Evolutionary conservation across 2,797 vertebrate species (phyloP).

Genomic region (Pseudopleuronectes americanus): DNA sequence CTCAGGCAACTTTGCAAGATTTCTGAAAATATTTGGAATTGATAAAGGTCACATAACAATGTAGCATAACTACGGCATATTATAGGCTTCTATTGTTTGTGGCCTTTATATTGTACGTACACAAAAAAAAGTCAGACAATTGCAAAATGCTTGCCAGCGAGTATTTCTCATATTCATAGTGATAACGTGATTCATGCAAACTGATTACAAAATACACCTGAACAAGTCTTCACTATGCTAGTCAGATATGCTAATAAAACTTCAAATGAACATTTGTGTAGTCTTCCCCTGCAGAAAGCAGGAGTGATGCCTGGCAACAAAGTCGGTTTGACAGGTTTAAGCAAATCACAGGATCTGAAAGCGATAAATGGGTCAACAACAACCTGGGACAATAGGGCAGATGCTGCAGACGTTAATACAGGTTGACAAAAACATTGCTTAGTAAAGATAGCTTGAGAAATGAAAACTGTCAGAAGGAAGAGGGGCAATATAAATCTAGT

Average conservation of each 20-base stretch:
- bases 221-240: not conserved
- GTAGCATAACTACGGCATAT: too few species aligned
- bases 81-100: too few species aligned
- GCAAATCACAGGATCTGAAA: constrained; percentile 37
- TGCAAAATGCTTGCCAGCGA: too few species aligned
- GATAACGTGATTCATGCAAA: too few species aligned
- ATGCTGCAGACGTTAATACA: constrained; percentile 15
- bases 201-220: too few species aligned
- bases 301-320: not conserved
- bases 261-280: not conserved
- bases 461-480: not conserved
- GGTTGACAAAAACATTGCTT: constrained; percentile 17
- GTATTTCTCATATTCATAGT: too few species aligned
- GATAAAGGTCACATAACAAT: too few species aligned
- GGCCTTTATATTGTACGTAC: too few species aligned
- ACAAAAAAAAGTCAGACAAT: too few species aligned
- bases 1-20: too few species aligned
- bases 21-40: too few species aligned
- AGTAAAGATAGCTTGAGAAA: not conserved
- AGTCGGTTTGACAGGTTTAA: constrained; percentile 40
- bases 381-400: constrained; percentile 1
- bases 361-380: constrained; percentile 27
- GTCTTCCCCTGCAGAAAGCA: not conserved
- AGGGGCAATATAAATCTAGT: not conserved
- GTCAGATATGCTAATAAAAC: not conserved